phyloP scores from a whole-genome alignment of 53 echinoderm and acorn worm species.

The Antedon mediterranea region DNA sequence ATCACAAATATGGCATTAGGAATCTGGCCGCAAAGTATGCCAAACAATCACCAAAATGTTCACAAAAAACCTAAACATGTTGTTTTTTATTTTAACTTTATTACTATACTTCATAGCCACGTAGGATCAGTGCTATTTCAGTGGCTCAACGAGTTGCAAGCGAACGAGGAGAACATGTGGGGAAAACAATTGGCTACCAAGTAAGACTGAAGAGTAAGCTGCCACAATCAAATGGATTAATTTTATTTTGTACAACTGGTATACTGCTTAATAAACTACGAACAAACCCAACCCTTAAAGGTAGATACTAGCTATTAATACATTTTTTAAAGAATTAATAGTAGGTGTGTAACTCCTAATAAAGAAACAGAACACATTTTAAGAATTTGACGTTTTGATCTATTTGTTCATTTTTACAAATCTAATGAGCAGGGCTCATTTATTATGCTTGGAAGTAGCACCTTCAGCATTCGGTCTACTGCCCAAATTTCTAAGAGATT shows the following conservation, averaged over 20 bases:
- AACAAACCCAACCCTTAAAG: slow-evolving; percentile 47
- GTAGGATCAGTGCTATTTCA: slow-evolving; percentile 68
- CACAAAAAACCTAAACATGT: neutral
- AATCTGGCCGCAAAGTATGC: too few relatives aligned
- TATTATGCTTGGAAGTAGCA: too few relatives aligned
- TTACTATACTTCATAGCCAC: slow-evolving; percentile 25
- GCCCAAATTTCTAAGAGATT: too few relatives aligned
- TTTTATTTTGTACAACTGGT: slow-evolving; percentile 74
- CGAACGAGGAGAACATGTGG: slow-evolving; percentile 47
- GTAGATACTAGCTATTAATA: slow-evolving; percentile 5
- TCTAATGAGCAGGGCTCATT: too few relatives aligned
- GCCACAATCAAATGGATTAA: slow-evolving; percentile 50
- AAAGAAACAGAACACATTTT: too few relatives aligned
- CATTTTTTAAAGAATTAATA: too few relatives aligned
- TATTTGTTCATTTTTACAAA: too few relatives aligned
- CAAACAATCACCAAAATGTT: neutral
- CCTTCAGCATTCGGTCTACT: too few relatives aligned
- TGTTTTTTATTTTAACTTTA: too few relatives aligned
- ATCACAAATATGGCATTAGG: too few relatives aligned
- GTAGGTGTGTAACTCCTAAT: too few relatives aligned
- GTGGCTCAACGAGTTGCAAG: slow-evolving; percentile 53
- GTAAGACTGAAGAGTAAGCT: slow-evolving; percentile 48
- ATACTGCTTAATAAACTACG: slow-evolving; percentile 82
- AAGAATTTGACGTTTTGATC: too few relatives aligned
- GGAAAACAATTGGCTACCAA: slow-evolving; percentile 62